A percentile compares a stretch with the other conserved stretches of the same genome.
phyloP scores from a whole-genome alignment of 2,113 vertebrate species.

The Heterochromis multidens region DNA sequence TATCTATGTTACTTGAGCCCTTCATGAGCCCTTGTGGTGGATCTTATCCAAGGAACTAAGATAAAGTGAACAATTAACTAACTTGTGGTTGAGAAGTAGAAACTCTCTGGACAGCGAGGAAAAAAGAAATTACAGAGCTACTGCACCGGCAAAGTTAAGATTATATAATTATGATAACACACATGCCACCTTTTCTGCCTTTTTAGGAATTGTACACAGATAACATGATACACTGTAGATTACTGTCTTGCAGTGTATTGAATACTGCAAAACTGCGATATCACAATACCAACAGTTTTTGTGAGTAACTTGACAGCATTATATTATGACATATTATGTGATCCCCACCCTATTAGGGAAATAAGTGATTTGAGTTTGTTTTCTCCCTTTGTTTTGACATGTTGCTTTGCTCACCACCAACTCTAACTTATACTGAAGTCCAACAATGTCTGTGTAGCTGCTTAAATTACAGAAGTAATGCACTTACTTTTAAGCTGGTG shows the following conservation, averaged over 20 bases:
- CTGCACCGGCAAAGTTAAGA: too few species aligned
- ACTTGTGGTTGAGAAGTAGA: too few species aligned
- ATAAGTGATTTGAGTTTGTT: not conserved
- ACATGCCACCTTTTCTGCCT: too few species aligned
- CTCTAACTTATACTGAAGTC: not conserved
- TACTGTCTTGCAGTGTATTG: too few species aligned
- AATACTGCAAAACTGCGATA: not conserved
- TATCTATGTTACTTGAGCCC: not conserved
- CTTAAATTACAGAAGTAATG: not conserved
- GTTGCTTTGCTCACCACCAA: not conserved
- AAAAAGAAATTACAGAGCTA: too few species aligned
- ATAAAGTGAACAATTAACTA: not conserved
- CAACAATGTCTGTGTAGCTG: not conserved
- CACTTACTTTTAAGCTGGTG: not conserved
- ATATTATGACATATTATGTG: not conserved
- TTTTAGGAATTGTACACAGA: not conserved
- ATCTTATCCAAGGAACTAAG: not conserved
- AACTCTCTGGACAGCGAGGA: too few species aligned
- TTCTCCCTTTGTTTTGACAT: not conserved
- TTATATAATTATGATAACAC: not conserved
- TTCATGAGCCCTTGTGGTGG: not conserved
- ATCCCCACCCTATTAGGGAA: not conserved
- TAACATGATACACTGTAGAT: not conserved
- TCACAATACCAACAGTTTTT: not conserved
- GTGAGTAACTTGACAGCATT: not conserved